phyloP scores from a whole-genome alignment of 2,797 vertebrate species.

The Morelia viridis region DNA sequence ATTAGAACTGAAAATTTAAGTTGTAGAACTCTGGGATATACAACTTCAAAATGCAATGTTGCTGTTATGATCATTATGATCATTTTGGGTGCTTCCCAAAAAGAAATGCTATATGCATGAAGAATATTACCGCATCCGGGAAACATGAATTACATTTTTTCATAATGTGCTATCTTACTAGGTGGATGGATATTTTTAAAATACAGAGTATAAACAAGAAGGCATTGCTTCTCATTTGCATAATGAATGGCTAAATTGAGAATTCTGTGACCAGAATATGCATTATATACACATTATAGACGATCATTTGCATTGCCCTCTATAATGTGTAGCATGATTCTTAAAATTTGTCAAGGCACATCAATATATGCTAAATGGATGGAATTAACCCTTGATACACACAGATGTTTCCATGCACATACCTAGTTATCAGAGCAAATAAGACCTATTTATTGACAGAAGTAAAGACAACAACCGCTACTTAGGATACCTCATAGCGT shows the following conservation, averaged over 20 bases:
- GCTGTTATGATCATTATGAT: neutral
- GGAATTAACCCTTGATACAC: neutral
- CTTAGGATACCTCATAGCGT: constrained; percentile 35
- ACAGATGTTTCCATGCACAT: neutral
- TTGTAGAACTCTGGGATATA: neutral
- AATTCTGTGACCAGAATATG: neutral
- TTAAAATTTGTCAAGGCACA: neutral
- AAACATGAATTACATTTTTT: neutral
- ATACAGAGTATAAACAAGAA: neutral
- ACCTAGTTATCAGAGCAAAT: constrained; percentile 45
- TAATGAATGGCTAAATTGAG: constrained; percentile 28
- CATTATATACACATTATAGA: too few relatives aligned
- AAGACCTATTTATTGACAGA: constrained; percentile 54
- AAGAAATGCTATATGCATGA: neutral
- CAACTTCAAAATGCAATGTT: neutral
- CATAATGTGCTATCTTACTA: neutral
- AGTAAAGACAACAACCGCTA: constrained; percentile 54
- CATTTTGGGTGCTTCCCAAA: neutral
- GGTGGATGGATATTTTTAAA: neutral
- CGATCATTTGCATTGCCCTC: too few relatives aligned
- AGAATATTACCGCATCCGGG: neutral
- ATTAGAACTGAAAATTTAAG: neutral
- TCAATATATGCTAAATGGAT: neutral
- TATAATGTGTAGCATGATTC: neutral
- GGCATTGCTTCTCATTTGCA: neutral